Evolutionary conservation across 2,113 vertebrate genomes (phyloP), one percentile per base, ranked within the genome.

Genomic region (Hydrolagus affinis): DNA sequence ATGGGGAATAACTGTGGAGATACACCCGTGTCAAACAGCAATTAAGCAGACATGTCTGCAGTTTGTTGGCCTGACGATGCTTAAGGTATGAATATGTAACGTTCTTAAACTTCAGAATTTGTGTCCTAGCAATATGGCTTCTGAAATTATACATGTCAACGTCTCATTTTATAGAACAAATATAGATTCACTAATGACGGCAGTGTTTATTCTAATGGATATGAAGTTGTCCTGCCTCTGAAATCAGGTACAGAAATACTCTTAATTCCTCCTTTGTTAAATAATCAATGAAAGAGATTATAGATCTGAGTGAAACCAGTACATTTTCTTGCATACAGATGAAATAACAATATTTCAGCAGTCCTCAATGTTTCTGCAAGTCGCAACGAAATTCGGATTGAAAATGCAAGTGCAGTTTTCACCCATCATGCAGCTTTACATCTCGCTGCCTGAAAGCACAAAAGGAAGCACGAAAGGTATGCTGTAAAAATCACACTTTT

Each of bases 351-450:
- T 93, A 83, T 94, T 89, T 89, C 92, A 92, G 93, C 89, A 92
- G 88, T 94, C 93, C n/a, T 94, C 93, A 8, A 90, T 91, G 89
- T 94, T 90, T 12, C 86, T 93, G 78, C 89, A 90, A 64, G 88
- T 94, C 23, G 85, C 89, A 19, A 92, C 93, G 68, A 86, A 88
- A 12, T 90, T 91, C 86, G 93, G 89, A 28, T 80, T 94, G 70
- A 90, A 90, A 72, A 88, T 94, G 64, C 91, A 93, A 88, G 88
- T 94, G 66, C 92, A 91, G 77, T 78, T 92, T 86, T 89, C 30
- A 86, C 93, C 93, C 86, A 88, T 91, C 86, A 87, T 94, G 60
- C 92, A 94, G 86, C 64, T 94, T 44, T 93, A 91, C 86, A 86
- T 94, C 80, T 90, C 85, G 44, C 85, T 89, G 70, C 88, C 90